phyloP scores from a whole-genome alignment of 2,797 vertebrate species.

The Tragelaphus oryx region DNA sequence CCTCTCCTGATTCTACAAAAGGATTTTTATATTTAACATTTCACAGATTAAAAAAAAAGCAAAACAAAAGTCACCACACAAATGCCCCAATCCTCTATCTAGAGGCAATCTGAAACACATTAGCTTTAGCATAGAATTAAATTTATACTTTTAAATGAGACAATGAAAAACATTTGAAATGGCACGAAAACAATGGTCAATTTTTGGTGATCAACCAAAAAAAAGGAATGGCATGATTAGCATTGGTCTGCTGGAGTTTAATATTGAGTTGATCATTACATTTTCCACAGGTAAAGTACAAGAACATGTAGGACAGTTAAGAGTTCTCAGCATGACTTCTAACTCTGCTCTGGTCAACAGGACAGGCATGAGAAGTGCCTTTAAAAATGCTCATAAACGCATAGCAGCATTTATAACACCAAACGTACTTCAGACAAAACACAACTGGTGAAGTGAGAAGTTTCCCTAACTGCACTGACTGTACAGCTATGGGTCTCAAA shows the following conservation, averaged over 20 bases:
- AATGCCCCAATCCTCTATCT: not conserved
- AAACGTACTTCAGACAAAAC: not conserved
- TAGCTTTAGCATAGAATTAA: not conserved
- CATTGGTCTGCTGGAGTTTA: not conserved
- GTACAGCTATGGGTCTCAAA: not conserved
- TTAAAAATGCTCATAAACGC: not conserved
- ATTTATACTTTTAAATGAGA: not conserved
- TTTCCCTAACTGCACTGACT: not conserved
- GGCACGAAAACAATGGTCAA: not conserved
- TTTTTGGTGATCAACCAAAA: not conserved
- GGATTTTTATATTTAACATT: constrained; percentile 3
- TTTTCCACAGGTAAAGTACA: not conserved
- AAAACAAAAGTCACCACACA: not conserved
- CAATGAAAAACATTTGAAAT: constrained; percentile 30
- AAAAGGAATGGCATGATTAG: not conserved
- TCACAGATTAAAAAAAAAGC: not conserved
- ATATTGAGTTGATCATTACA: not conserved
- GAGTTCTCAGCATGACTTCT: not conserved
- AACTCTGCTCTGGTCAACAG: not conserved
- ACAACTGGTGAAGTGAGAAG: not conserved
- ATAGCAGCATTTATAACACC: not conserved
- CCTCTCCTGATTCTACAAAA: constrained; percentile 27
- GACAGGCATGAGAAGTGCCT: not conserved
- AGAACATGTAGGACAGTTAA: not conserved
- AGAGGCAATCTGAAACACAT: not conserved